Conservation (phyloP, 2,797 vertebrate genomes). For the Cryptoblepharus egeriae region DNA sequence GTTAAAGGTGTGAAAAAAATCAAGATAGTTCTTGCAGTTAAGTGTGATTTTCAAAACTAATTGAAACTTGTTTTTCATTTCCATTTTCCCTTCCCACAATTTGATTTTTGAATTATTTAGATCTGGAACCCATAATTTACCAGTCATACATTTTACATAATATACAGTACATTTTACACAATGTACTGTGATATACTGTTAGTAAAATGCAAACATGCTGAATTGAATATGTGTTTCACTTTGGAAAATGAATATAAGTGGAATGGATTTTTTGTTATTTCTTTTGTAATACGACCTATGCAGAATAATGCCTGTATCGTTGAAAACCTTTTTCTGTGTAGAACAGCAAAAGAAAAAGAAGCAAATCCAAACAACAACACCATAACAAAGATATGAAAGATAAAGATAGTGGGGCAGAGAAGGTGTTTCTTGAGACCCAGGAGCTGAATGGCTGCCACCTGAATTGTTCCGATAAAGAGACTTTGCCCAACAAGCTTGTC, state of each 20-base stretch:
- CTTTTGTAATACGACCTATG: neutral
- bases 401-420: conserved; percentile 66
- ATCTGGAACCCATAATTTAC: neutral
- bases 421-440: conserved; percentile 51
- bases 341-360: conserved; percentile 82
- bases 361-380: conserved; percentile 80
- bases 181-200: neutral
- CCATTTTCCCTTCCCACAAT: neutral
- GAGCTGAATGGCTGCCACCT: conserved; percentile 48
- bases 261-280: conserved; percentile 4
- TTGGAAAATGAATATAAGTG: neutral
- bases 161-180: neutral
- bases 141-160: neutral
- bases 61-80: neutral
- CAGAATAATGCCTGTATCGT: conserved; percentile 29
- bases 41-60: neutral
- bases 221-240: neutral
- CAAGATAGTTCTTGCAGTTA: conserved; percentile 10
- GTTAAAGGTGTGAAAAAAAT: no score
- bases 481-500: conserved; percentile 55
- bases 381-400: conserved; percentile 75
- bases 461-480: conserved; percentile 69
- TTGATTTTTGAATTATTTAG: neutral
- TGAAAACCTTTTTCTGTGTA: conserved; percentile 49
- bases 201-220: neutral